Percentiles rank a stretch among this genome's conserved stretches.
Conservation (phyloP, 1,140 invertebrate genomes). For the Dendrolimus kikuchii region DNA sequence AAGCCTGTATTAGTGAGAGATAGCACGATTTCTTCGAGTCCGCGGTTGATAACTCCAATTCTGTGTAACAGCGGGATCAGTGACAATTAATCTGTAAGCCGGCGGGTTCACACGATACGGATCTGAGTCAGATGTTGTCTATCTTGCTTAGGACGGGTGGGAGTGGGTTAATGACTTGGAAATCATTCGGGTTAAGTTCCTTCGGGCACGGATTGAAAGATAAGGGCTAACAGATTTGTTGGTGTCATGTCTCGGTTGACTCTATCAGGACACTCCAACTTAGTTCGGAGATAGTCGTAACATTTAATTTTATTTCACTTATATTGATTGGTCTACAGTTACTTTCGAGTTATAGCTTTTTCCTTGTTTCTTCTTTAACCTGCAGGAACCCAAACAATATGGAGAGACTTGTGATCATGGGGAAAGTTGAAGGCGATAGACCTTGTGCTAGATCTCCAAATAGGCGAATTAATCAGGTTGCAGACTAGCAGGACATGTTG, state of each 20-base stretch:
- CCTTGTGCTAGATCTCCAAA: too few species aligned
- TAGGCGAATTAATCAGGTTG: too few species aligned
- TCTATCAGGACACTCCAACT: slow-evolving; percentile 15
- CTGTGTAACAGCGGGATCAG: slow-evolving; percentile 42
- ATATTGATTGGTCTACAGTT: too few species aligned
- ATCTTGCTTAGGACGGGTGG: slow-evolving; percentile 60
- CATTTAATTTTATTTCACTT: too few species aligned
- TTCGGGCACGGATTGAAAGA: slow-evolving; percentile 59
- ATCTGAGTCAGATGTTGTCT: slow-evolving; percentile 67
- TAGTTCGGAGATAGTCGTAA: too few species aligned
- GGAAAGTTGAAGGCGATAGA: too few species aligned
- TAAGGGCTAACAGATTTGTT: slow-evolving; percentile 66
- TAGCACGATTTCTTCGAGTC: slow-evolving; percentile 65
- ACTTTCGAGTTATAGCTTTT: too few species aligned
- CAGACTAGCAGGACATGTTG: too few species aligned
- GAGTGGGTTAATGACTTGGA: slow-evolving; percentile 67
- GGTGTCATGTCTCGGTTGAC: slow-evolving; percentile 43
- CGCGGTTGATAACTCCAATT: slow-evolving; percentile 62
- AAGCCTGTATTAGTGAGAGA: slow-evolving; percentile 60
- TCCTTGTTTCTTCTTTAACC: too few species aligned
- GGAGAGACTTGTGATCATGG: too few species aligned
- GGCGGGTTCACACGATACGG: slow-evolving; percentile 57
- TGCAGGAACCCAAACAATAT: too few species aligned
- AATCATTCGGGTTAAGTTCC: slow-evolving; percentile 67
- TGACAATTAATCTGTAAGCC: slow-evolving; percentile 56